phyloP scores from a whole-genome alignment of 2,797 vertebrate species.

The Scleropages formosus region DNA sequence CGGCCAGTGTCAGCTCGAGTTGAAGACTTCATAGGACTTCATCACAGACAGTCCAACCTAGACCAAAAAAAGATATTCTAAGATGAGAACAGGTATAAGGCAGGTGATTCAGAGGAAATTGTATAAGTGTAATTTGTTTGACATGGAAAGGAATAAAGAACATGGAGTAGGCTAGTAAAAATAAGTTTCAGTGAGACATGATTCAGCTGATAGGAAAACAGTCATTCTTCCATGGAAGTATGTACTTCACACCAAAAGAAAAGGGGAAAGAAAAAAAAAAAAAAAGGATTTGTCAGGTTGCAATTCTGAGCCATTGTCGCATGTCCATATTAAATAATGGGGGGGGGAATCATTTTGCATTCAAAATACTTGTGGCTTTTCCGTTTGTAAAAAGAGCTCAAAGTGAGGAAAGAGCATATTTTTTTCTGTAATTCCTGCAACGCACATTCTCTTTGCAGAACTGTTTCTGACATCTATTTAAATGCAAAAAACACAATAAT shows the following conservation, averaged over 20 bases:
- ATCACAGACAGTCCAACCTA: constrained; percentile 65
- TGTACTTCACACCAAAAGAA: too few relatives aligned
- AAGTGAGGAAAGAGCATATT: too few relatives aligned
- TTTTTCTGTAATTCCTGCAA: too few relatives aligned
- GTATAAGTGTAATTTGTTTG: not conserved
- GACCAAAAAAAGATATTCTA: constrained; percentile 21
- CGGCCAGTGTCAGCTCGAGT: constrained; percentile 72
- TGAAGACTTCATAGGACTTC: constrained; percentile 65
- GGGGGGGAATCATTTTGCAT: too few relatives aligned
- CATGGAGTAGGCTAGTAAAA: too few relatives aligned
- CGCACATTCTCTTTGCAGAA: too few relatives aligned
- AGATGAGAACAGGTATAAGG: constrained; percentile 3
- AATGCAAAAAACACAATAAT: too few relatives aligned
- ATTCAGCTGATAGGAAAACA: not conserved
- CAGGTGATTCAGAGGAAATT: not conserved
- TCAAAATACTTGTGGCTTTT: too few relatives aligned
- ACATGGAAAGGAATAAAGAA: not conserved
- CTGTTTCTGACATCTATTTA: too few relatives aligned
- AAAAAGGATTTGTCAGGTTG: not conserved
- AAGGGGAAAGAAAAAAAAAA: too few relatives aligned
- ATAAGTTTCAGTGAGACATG: not conserved
- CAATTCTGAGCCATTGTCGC: not conserved
- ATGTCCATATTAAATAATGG: not conserved
- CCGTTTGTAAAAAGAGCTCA: too few relatives aligned
- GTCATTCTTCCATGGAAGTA: not conserved